phyloP scores from a whole-genome alignment of 2,888 invertebrate species.

The Hirtodrosophila cameraria region DNA sequence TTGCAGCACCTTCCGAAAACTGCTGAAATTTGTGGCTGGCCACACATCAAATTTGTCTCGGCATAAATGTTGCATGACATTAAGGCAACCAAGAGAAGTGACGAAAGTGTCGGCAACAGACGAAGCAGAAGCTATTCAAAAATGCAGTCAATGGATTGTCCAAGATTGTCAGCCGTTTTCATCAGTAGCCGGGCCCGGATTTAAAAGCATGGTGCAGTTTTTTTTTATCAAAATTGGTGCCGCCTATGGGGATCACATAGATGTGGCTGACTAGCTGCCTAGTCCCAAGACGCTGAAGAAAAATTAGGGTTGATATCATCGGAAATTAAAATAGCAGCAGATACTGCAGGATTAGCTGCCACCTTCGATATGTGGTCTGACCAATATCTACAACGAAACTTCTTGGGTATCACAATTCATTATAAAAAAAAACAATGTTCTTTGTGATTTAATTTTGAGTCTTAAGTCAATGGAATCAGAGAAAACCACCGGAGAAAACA shows the following conservation, averaged over 20 bases:
- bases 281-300: slow-evolving; percentile 29
- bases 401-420: no score
- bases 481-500: slow-evolving; percentile 30
- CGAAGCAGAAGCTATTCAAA: slow-evolving; percentile 28
- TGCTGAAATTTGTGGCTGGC: slow-evolving; percentile 22
- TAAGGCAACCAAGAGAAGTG: slow-evolving; percentile 16
- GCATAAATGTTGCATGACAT: slow-evolving; percentile 28
- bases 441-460: slow-evolving; percentile 24
- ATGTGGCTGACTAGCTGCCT: slow-evolving; percentile 22
- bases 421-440: slow-evolving; percentile 23
- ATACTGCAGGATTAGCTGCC: no score
- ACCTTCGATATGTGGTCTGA: no score
- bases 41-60: slow-evolving; percentile 33
- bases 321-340: no score
- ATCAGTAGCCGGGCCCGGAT: slow-evolving; percentile 18
- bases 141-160: slow-evolving; percentile 29
- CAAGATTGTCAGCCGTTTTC: slow-evolving; percentile 33
- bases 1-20: slow-evolving; percentile 33
- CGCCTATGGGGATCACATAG: slow-evolving; percentile 26
- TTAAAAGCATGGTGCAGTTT: slow-evolving; percentile 19
- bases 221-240: slow-evolving; percentile 39
- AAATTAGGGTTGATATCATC: slow-evolving; percentile 23
- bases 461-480: slow-evolving; percentile 28
- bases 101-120: slow-evolving; percentile 23
- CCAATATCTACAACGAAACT: no score